phyloP scores from a whole-genome alignment of 2,888 invertebrate genomes.

The Eudemis profundana region DNA sequence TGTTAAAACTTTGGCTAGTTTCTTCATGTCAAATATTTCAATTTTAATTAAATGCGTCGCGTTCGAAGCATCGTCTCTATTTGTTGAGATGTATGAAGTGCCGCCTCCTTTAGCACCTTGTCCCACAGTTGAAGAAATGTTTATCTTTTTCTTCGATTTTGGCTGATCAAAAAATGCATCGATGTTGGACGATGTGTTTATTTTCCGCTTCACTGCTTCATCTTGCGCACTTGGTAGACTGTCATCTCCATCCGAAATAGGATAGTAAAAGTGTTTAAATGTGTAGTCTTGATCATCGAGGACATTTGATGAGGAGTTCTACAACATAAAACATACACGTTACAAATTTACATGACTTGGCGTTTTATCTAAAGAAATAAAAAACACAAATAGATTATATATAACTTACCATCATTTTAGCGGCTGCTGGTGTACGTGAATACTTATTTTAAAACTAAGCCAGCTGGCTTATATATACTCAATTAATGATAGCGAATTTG shows the following conservation, averaged over 20 bases:
- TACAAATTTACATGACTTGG: not conserved
- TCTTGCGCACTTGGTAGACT: not conserved
- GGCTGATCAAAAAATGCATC: not conserved
- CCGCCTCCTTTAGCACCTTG: not conserved
- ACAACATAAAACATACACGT: not conserved
- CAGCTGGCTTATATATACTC: too few relatives aligned
- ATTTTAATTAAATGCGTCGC: slow-evolving; percentile 1
- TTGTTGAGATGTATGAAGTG: not conserved
- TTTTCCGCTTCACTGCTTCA: not conserved
- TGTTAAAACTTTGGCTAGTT: not conserved
- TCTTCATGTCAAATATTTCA: not conserved
- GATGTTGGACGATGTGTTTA: slow-evolving; percentile 1
- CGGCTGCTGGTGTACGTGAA: too few relatives aligned
- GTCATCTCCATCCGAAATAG: not conserved
- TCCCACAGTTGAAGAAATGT: not conserved
- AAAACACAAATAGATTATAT: too few relatives aligned
- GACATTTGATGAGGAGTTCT: not conserved
- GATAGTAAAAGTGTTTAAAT: not conserved
- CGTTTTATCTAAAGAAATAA: too few relatives aligned
- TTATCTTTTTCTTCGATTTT: not conserved
- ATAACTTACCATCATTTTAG: too few relatives aligned
- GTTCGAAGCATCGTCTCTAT: not conserved
- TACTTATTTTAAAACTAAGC: too few relatives aligned
- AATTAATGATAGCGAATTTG: too few relatives aligned
- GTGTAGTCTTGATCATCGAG: slow-evolving; percentile 1